These are phyloP conservation scores for Callocephalon fimbriatum DNA, from an alignment of 2,113 vertebrate species.

Conservation along the genomic window DNA sequence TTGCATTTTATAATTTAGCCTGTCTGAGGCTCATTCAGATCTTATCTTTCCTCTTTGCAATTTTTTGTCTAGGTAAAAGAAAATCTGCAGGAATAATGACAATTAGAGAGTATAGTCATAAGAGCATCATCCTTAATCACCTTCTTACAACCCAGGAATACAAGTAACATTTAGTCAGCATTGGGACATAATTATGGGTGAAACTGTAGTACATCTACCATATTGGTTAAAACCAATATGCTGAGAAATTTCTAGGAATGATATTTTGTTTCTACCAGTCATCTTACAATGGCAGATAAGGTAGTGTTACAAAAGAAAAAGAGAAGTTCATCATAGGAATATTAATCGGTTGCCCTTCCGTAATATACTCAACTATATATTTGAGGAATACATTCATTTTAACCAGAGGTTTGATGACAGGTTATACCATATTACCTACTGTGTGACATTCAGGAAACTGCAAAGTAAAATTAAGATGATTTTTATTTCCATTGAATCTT, in stretches of 20 bases:
- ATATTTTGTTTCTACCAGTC: not conserved
- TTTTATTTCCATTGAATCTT: not conserved
- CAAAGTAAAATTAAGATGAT: not conserved
- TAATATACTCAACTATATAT: not conserved
- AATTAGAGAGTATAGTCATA: not conserved
- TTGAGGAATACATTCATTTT: not conserved
- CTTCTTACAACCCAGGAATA: not conserved
- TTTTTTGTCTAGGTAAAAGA: not conserved
- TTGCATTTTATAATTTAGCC: not conserved
- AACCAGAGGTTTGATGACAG: not conserved
- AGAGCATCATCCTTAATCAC: not conserved
- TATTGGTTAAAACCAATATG: not conserved
- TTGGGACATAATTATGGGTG: not conserved
- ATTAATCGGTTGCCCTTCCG: conserved; percentile 14
- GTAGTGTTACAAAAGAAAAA: not conserved
- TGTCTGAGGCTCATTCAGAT: not conserved
- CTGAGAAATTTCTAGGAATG: not conserved
- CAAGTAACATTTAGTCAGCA: not conserved
- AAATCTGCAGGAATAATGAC: conserved; percentile 5
- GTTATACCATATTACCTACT: not conserved
- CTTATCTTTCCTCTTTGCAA: not conserved
- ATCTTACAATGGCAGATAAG: not conserved
- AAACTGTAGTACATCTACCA: not conserved
- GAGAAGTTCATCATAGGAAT: not conserved
- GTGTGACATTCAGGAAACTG: conserved; percentile 20